phyloP scores from a whole-genome alignment of 2,888 invertebrate genomes.

The Acholoe squamosa region DNA sequence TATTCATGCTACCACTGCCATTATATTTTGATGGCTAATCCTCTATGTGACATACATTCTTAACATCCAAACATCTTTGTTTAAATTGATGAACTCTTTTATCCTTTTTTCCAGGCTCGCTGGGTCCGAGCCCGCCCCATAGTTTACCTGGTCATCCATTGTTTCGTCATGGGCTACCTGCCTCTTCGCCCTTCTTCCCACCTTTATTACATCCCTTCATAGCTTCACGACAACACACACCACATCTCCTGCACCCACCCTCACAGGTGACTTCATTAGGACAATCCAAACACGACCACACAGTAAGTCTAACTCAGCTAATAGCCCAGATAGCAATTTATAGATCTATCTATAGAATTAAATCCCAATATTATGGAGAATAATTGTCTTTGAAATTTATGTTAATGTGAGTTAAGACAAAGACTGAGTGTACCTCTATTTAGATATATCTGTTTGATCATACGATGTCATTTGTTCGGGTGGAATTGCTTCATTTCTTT shows the following conservation, averaged over 20 bases:
- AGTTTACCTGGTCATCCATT: slow-evolving; percentile 71
- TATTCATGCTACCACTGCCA: too few relatives aligned
- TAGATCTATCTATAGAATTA: too few relatives aligned
- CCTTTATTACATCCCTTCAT: slow-evolving; percentile 73
- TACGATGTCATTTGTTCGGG: too few relatives aligned
- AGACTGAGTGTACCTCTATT: background rate
- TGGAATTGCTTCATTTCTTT: background rate
- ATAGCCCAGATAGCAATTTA: too few relatives aligned
- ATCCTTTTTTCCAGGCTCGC: slow-evolving; percentile 13
- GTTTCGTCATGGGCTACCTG: slow-evolving; percentile 72
- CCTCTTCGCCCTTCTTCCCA: slow-evolving; percentile 77
- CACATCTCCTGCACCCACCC: background rate
- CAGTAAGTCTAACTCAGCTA: too few relatives aligned
- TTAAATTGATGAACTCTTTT: too few relatives aligned
- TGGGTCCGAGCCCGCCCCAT: slow-evolving; percentile 47
- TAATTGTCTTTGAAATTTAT: too few relatives aligned
- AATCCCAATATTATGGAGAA: too few relatives aligned
- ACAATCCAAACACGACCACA: slow-evolving; percentile 56
- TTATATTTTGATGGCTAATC: too few relatives aligned
- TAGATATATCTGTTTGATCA: too few relatives aligned
- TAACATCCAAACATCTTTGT: too few relatives aligned
- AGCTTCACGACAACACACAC: slow-evolving; percentile 32
- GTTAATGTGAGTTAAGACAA: background rate
- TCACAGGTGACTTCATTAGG: slow-evolving; percentile 62
- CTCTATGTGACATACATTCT: too few relatives aligned